These are phyloP conservation scores for Recurvirostra avosetta DNA, from an alignment of 2,113 vertebrate species.

Conservation along the genomic window DNA sequence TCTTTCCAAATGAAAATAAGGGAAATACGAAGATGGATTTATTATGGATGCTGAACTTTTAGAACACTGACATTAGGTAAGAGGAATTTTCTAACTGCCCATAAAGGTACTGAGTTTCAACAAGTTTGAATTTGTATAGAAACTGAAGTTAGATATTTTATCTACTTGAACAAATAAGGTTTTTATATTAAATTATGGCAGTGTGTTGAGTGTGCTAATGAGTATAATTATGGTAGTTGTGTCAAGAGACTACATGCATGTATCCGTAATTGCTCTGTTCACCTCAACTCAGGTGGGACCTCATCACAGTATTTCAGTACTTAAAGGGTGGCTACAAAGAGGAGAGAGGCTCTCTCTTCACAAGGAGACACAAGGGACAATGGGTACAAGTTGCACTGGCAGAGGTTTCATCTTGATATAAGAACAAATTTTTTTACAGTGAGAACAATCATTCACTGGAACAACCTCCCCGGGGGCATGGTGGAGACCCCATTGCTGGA, in stretches of 20 bases:
- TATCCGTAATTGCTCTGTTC: neutral
- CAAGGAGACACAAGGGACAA: neutral
- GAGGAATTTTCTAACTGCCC: neutral
- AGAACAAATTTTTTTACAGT: neutral
- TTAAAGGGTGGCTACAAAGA: neutral
- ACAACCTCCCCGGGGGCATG: neutral
- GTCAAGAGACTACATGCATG: neutral
- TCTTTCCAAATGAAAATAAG: neutral
- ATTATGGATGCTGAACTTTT: neutral
- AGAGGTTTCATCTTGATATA: neutral
- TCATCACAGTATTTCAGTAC: neutral
- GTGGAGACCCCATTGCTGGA: neutral
- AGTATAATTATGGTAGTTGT: neutral
- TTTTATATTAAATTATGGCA: neutral
- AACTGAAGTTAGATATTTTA: neutral
- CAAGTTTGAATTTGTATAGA: neutral
- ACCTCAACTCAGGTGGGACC: neutral
- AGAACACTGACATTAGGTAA: neutral
- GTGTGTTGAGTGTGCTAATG: neutral
- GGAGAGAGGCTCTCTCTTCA: neutral
- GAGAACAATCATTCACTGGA: neutral
- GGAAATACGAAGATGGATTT: neutral
- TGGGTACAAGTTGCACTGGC: neutral
- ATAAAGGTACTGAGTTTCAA: neutral
- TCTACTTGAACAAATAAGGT: neutral